Evolutionary conservation across 2,888 invertebrate genomes (phyloP).

Genomic region (Idaea dimidiata): DNA sequence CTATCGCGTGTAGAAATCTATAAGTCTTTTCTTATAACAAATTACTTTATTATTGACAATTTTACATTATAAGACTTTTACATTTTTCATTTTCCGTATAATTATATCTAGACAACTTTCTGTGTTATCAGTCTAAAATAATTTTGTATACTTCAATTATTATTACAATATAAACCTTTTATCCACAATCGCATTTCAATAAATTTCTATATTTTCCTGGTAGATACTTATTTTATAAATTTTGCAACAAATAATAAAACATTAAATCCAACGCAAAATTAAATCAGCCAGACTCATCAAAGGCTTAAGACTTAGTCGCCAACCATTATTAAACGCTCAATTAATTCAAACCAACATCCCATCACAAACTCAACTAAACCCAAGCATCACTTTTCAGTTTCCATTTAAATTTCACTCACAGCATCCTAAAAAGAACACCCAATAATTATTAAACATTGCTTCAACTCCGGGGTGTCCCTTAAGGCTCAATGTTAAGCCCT

Average conservation of each 20-base stretch:
- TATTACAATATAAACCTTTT: too few relatives aligned
- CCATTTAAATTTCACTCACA: background rate
- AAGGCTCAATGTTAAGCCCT: background rate
- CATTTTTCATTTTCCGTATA: too few relatives aligned
- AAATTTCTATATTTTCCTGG: too few relatives aligned
- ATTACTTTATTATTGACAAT: too few relatives aligned
- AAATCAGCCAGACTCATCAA: background rate
- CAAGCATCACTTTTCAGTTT: background rate
- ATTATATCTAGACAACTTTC: too few relatives aligned
- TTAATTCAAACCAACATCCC: background rate
- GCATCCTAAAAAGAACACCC: background rate
- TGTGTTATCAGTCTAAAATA: too few relatives aligned
- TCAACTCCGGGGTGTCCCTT: background rate
- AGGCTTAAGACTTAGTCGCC: background rate
- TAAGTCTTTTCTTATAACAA: too few relatives aligned
- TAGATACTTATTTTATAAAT: background rate
- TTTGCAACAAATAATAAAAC: background rate
- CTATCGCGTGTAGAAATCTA: too few relatives aligned
- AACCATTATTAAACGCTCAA: background rate
- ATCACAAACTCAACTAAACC: background rate
- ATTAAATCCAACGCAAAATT: background rate
- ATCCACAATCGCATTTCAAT: too few relatives aligned
- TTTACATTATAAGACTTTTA: too few relatives aligned
- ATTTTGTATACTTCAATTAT: too few relatives aligned
- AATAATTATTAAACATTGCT: background rate